A percentile compares a stretch with the other conserved stretches of the same genome.
phyloP scores from a whole-genome alignment of 2,113 vertebrate genomes.

The rat (Rattus norvegicus) region GRCr8 NC_086020.1:163472001-163472500 shows the following conservation, averaged over 20 bases:
- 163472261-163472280: neutral
- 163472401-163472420: neutral
- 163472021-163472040: conserved; percentile 33
- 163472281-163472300: too few relatives aligned
- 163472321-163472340: neutral
- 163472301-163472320: too few relatives aligned
- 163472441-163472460: neutral
- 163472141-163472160: neutral
- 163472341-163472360: neutral
- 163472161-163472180: neutral
- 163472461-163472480: neutral
- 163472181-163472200: too few relatives aligned
- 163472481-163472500: neutral
- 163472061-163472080: conserved; percentile 47
- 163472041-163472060: conserved; percentile 66
- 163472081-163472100: neutral
- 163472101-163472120: neutral
- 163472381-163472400: neutral
- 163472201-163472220: neutral
- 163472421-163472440: neutral
- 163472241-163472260: neutral
- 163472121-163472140: neutral
- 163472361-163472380: neutral
- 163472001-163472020: conserved; percentile 62
- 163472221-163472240: neutral